phyloP scores from a whole-genome alignment of 2,797 vertebrate genomes.

The Brachyrhaphis roseni region DNA sequence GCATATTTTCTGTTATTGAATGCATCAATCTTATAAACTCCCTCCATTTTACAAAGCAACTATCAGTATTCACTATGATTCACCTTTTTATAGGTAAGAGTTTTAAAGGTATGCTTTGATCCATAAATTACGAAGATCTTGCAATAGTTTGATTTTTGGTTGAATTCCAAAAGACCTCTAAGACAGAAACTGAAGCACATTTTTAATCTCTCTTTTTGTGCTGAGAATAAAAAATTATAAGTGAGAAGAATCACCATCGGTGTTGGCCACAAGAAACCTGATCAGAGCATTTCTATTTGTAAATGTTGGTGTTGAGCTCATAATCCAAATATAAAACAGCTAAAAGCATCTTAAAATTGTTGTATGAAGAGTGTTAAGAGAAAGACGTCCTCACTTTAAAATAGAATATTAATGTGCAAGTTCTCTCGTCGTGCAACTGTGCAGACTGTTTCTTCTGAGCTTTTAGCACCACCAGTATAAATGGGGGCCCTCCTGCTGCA shows the following conservation, averaged over 20 bases:
- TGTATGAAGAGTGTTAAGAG: background rate
- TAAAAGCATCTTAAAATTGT: background rate
- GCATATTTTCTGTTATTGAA: background rate
- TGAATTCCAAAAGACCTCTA: background rate
- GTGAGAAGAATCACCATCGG: background rate
- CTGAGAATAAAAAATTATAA: background rate
- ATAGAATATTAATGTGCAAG: constrained; percentile 1
- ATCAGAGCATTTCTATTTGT: background rate
- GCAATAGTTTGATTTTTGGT: background rate
- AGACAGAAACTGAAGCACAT: background rate
- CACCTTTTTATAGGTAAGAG: background rate
- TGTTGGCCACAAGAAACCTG: background rate
- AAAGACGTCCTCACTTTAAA: background rate
- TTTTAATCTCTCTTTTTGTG: background rate
- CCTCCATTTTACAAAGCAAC: background rate
- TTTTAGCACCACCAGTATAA: constrained; percentile 51
- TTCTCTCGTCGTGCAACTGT: background rate
- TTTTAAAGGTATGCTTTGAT: background rate
- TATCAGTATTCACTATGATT: background rate
- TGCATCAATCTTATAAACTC: background rate
- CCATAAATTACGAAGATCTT: background rate
- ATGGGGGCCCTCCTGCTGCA: constrained; percentile 51
- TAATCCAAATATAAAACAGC: background rate
- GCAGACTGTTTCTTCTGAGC: constrained; percentile 19
- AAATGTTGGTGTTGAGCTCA: background rate